A percentile compares a stretch with the other conserved stretches of the same genome.
Conservation (phyloP, 1,140 invertebrate genomes). For the Pseudomyrmex dendroicus region DNA sequence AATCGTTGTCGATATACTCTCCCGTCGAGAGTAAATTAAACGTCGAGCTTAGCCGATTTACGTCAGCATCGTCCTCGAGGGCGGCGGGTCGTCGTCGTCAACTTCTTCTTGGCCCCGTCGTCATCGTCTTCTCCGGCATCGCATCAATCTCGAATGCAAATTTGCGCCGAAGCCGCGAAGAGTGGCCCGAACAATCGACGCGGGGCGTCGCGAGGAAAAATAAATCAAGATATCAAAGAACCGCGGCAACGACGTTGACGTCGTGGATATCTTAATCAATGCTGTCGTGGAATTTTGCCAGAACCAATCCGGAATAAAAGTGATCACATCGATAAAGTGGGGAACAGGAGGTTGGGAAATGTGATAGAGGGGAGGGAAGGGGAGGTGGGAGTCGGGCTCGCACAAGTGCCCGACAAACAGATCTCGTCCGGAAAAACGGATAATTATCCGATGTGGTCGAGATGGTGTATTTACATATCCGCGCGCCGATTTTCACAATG, state of each 20-base stretch:
- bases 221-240: slow-evolving; percentile 59
- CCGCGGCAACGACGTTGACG: slow-evolving; percentile 27
- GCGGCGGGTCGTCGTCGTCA: slow-evolving; percentile 31
- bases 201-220: slow-evolving; percentile 55
- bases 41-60: slow-evolving; percentile 74
- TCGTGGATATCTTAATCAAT: slow-evolving; percentile 77
- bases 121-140: slow-evolving; percentile 57
- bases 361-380: neutral
- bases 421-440: slow-evolving; percentile 67
- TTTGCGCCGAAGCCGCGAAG: slow-evolving; percentile 57
- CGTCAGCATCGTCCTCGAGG: slow-evolving; percentile 65
- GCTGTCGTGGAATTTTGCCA: slow-evolving; percentile 62
- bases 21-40: slow-evolving; percentile 76
- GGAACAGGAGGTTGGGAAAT: neutral
- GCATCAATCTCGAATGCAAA: slow-evolving; percentile 78
- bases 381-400: slow-evolving; percentile 1
- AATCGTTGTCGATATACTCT: slow-evolving; percentile 50
- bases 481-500: slow-evolving; percentile 57
- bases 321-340: slow-evolving; percentile 50
- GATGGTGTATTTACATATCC: slow-evolving; percentile 66
- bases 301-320: slow-evolving; percentile 61
- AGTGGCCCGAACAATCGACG: slow-evolving; percentile 69
- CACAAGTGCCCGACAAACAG: slow-evolving; percentile 76
- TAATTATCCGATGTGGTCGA: slow-evolving; percentile 74
- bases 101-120: slow-evolving; percentile 15